A percentile compares a stretch with the other conserved stretches of the same genome.
Evolutionary conservation across 2,888 invertebrate genomes (phyloP).

Genomic region (Sphaerophoria taeniata): DNA sequence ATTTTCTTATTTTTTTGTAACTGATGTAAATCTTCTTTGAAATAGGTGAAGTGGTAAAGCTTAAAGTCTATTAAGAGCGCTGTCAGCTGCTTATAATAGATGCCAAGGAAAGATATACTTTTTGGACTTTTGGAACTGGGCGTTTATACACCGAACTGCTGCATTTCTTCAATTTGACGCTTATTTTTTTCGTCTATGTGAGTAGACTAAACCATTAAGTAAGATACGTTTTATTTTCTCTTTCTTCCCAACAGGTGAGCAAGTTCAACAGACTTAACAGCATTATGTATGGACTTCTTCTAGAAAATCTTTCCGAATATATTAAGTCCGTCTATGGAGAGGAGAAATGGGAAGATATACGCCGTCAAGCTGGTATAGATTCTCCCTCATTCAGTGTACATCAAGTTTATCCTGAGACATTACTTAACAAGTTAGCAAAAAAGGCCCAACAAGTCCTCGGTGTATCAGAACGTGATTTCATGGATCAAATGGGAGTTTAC

Average conservation of each 20-base stretch:
- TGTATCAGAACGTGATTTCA: conserved; percentile 94
- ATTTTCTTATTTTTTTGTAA: no score
- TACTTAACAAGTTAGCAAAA: conserved; percentile 92
- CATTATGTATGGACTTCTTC: conserved; percentile 98
- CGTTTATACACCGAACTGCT: no score
- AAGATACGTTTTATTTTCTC: no score
- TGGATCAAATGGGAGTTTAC: conserved; percentile 96
- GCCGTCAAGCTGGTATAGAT: conserved; percentile 93
- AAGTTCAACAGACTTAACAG: conserved; percentile 31
- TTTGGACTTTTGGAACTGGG: no score
- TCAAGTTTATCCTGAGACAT: conserved; percentile 95
- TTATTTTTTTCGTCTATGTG: no score
- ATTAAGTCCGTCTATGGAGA: conserved; percentile 97
- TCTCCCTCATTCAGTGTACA: conserved; percentile 94
- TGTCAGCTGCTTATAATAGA: no score
- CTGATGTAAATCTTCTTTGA: no score
- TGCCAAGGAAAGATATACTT: no score
- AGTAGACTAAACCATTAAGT: no score
- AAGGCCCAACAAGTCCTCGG: conserved; percentile 93
- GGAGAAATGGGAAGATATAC: conserved; percentile 95
- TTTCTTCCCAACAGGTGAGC: neutral
- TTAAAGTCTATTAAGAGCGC: no score
- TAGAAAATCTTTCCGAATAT: conserved; percentile 97
- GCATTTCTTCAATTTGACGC: no score
- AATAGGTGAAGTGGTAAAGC: no score